Conservation (phyloP, 2,113 vertebrate genomes). For the Nesogale talazaci region DNA sequence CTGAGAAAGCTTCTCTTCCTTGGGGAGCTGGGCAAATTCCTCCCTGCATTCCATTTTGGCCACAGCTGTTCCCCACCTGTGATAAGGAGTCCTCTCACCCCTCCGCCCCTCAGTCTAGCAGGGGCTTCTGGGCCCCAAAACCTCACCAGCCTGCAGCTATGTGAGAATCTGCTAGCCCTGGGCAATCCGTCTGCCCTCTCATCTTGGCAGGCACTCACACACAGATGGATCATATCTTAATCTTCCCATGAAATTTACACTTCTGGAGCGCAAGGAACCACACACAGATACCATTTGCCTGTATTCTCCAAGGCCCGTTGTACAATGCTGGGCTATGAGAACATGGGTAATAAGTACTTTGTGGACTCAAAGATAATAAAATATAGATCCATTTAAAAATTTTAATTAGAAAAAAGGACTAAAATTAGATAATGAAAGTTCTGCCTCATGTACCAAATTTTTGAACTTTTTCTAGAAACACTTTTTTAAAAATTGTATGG, state of each 20-base stretch:
- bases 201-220: rapidly evolving
- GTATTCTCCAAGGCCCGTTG: neutral
- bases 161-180: neutral
- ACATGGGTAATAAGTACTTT: neutral
- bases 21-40: neutral
- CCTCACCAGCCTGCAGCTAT: neutral
- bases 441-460: conserved; percentile 69
- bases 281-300: neutral
- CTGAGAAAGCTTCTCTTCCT: neutral
- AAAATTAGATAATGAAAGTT: conserved; percentile 61
- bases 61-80: rapidly evolving
- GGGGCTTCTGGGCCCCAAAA: rapidly evolving
- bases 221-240: neutral
- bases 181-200: neutral
- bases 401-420: conserved; percentile 65
- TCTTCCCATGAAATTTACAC: neutral
- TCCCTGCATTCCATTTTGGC: neutral
- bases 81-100: no score
- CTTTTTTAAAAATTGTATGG: conserved; percentile 68
- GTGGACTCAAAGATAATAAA: conserved; percentile 18
- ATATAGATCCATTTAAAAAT: neutral
- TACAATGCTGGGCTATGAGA: neutral
- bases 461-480: conserved; percentile 80
- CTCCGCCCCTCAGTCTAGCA: rapidly evolving
- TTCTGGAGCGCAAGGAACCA: neutral